A percentile compares a stretch with the other conserved stretches of the same genome.
Evolutionary conservation across 2,113 vertebrate genomes (phyloP).

Genomic region (Apaloderma vittatum): DNA sequence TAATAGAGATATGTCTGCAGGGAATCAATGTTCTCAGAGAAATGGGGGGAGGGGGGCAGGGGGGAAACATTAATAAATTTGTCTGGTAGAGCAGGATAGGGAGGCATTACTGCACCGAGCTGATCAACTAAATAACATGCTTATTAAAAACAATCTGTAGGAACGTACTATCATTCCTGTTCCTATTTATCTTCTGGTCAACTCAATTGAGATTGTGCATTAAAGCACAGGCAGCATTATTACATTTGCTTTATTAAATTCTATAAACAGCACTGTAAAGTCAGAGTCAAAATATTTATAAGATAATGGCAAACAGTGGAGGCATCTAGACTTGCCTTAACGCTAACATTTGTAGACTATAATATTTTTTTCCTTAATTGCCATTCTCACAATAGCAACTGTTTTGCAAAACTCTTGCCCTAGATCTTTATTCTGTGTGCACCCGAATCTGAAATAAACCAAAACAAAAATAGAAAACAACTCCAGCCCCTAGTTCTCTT

Average conservation of each 20-base stretch:
- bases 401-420: background rate
- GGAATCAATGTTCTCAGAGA: conserved; percentile 75
- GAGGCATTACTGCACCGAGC: conserved; percentile 60
- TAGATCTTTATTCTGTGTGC: background rate
- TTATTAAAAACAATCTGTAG: conserved; percentile 81
- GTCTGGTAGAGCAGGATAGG: conserved; percentile 63
- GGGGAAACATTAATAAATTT: conserved; percentile 77
- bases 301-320: conserved; percentile 56
- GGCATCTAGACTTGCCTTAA: conserved; percentile 40
- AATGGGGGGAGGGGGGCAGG: background rate
- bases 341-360: background rate
- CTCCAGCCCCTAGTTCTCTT: conserved; percentile 9
- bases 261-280: conserved; percentile 74
- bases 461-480: conserved; percentile 8
- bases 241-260: conserved; percentile 79
- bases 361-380: conserved; percentile 47
- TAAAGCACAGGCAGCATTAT: conserved; percentile 74
- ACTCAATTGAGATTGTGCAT: conserved; percentile 73
- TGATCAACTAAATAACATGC: conserved; percentile 80
- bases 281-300: conserved; percentile 75
- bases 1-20: conserved; percentile 79
- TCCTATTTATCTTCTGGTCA: conserved; percentile 80
- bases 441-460: conserved; percentile 28
- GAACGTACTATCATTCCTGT: conserved; percentile 71
- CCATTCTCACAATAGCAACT: background rate